Evolutionary conservation across 2,797 vertebrate species (phyloP).

Genomic region (Pangasius krempfi): DNA sequence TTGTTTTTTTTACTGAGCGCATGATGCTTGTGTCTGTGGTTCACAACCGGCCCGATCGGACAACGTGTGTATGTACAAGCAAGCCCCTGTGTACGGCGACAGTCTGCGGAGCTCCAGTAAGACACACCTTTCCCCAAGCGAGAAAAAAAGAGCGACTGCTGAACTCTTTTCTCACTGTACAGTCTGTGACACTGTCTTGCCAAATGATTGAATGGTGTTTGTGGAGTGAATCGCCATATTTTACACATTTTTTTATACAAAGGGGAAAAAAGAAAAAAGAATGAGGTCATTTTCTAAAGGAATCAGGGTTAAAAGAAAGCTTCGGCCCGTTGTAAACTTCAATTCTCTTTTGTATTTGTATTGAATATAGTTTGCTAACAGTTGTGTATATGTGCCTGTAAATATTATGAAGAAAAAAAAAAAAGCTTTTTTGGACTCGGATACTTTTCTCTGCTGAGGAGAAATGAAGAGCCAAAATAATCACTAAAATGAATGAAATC

Average conservation of each 20-base stretch:
- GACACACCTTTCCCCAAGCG: conserved; percentile 32
- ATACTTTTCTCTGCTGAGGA: conserved; percentile 67
- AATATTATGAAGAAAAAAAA: conserved; percentile 67
- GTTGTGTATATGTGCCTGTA: conserved; percentile 78
- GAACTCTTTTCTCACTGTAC: conserved; percentile 37
- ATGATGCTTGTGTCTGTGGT: conserved; percentile 40
- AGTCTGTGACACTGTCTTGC: conserved; percentile 33
- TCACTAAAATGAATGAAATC: conserved; percentile 62
- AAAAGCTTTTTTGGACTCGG: conserved; percentile 44
- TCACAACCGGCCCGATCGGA: conserved; percentile 20
- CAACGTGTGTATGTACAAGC: conserved; percentile 35
- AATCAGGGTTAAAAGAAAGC: conserved; percentile 53
- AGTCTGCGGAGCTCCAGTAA: conserved; percentile 9
- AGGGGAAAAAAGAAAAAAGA: conserved; percentile 42
- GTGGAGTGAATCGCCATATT: conserved; percentile 36
- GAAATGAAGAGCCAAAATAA: conserved; percentile 59
- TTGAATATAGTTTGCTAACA: conserved; percentile 76
- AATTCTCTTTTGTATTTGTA: conserved; percentile 67
- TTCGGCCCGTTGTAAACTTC: conserved; percentile 45
- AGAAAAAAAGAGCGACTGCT: conserved; percentile 28
- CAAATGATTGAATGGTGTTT: conserved; percentile 36
- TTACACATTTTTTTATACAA: conserved; percentile 58
- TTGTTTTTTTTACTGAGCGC: conserved; percentile 42
- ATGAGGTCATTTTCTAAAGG: conserved; percentile 58
- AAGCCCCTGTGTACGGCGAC: conserved; percentile 37